A percentile compares a stretch with the other conserved stretches of the same genome.
These are phyloP conservation scores for Yponomeuta cagnagella DNA, from an alignment of 2,888 invertebrate species.

Conservation along the genomic window DNA sequence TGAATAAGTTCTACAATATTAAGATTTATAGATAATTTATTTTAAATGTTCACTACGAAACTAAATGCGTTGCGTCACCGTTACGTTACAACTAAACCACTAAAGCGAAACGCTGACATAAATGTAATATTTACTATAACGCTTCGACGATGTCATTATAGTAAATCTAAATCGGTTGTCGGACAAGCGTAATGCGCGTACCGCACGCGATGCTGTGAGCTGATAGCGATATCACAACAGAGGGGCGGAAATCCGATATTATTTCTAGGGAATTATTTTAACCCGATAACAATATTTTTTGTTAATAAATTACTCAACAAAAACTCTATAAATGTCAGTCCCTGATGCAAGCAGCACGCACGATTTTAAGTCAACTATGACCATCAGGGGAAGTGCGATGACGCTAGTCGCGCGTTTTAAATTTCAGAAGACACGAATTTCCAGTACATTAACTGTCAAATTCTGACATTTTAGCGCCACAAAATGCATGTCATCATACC, in stretches of 20 bases:
- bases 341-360: background rate
- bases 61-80: no score
- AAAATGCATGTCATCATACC: no score
- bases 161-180: conserved; percentile 6
- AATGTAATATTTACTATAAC: conserved; percentile 14
- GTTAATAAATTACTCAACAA: background rate
- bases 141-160: background rate
- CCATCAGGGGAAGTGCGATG: no score
- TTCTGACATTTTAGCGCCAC: no score
- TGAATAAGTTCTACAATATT: no score
- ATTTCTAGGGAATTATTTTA: background rate
- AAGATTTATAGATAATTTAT: no score
- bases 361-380: no score
- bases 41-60: no score
- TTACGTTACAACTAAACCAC: no score
- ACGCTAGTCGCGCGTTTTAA: no score
- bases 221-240: conserved; percentile 27
- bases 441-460: no score
- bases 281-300: background rate
- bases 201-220: conserved; percentile 29
- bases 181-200: conserved; percentile 15
- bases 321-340: background rate
- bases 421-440: no score
- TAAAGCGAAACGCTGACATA: background rate
- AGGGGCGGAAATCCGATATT: conserved; percentile 25